These are phyloP conservation scores for Cossypha heuglini DNA, from an alignment of 2,797 vertebrate genomes.

Conservation along the genomic window DNA sequence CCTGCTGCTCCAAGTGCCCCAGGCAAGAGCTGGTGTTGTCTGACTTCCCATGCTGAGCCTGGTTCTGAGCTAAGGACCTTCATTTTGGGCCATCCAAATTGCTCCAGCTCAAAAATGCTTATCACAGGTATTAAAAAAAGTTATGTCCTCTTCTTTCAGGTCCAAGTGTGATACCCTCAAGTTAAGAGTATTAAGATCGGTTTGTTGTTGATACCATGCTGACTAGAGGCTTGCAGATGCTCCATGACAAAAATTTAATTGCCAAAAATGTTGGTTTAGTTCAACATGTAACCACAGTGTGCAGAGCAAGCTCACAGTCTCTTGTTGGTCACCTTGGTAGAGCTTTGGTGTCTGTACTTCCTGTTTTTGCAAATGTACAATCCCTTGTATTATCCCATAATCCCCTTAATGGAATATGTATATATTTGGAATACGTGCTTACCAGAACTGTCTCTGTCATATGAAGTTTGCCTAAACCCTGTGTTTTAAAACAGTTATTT, in stretches of 20 bases:
- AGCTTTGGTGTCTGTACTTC: neutral
- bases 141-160: fast-evolving
- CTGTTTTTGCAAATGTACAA: neutral
- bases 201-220: neutral
- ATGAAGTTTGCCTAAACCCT: neutral
- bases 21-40: neutral
- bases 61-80: neutral
- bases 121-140: neutral
- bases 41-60: neutral
- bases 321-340: neutral
- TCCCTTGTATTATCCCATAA: neutral
- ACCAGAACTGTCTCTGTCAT: neutral
- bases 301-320: neutral
- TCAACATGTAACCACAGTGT: neutral
- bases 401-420: neutral
- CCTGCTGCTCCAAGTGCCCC: fast-evolving
- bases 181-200: neutral
- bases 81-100: neutral
- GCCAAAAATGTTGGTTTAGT: neutral
- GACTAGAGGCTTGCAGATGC: neutral
- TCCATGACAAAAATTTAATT: neutral
- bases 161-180: neutral
- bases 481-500: neutral
- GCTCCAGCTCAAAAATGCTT: neutral
- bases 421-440: neutral